Percentiles rank a stretch among this genome's conserved stretches.
Conservation (phyloP, 2,888 invertebrate genomes). For the Polyommatus iphigenia region DNA sequence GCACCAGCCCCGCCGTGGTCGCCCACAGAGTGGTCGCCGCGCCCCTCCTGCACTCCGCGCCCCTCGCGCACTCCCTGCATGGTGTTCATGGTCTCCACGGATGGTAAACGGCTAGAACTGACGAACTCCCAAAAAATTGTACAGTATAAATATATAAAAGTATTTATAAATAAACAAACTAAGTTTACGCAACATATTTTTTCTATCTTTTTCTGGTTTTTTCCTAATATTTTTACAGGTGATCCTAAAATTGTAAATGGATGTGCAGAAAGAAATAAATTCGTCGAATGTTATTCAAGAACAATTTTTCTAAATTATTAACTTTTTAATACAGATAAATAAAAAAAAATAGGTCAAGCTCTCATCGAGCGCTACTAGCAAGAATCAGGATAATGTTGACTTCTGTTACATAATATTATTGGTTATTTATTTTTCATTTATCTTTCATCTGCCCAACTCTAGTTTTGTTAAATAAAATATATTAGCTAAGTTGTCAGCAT, state of each 20-base stretch:
- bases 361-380: neutral
- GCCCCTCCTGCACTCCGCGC: slow-evolving; percentile 43
- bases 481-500: too few species aligned
- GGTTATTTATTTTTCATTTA: too few species aligned
- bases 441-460: too few species aligned
- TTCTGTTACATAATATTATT: too few species aligned
- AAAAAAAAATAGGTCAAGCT: neutral
- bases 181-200: slow-evolving; percentile 35
- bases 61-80: slow-evolving; percentile 44
- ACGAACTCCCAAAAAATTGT: slow-evolving; percentile 56
- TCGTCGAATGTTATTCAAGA: neutral
- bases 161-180: slow-evolving; percentile 48
- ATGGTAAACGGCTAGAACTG: slow-evolving; percentile 66
- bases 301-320: neutral
- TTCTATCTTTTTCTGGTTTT: neutral
- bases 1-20: slow-evolving; percentile 53
- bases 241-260: too few species aligned
- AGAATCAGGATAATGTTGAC: neutral
- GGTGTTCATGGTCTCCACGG: slow-evolving; percentile 50
- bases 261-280: too few species aligned
- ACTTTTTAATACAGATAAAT: neutral
- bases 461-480: too few species aligned
- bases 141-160: slow-evolving; percentile 50
- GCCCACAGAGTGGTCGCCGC: slow-evolving; percentile 55
- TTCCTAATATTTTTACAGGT: neutral